phyloP scores from a whole-genome alignment of 2,888 invertebrate genomes.

The Acleris holmiana region DNA sequence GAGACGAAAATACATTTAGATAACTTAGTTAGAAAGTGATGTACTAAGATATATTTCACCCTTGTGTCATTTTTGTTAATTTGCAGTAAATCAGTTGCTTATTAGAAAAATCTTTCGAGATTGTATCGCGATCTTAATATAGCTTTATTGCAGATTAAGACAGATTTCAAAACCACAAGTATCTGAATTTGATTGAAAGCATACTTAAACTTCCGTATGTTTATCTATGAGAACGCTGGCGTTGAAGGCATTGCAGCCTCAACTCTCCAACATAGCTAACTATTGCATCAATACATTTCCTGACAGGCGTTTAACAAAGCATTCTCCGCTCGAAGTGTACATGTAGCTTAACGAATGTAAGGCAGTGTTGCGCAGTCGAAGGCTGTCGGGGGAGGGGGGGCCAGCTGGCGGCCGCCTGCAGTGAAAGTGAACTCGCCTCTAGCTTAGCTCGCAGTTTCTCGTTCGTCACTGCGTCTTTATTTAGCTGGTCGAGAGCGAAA shows the following conservation, averaged over 20 bases:
- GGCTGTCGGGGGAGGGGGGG: constrained; percentile 50
- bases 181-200: no score
- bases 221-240: background rate
- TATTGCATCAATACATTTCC: constrained; percentile 37
- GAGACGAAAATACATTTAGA: no score
- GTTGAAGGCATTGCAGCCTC: background rate
- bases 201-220: background rate
- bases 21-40: no score
- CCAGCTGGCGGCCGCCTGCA: constrained; percentile 80
- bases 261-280: constrained; percentile 15
- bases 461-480: background rate
- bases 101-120: no score
- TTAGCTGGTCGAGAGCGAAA: background rate
- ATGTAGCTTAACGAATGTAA: constrained; percentile 58
- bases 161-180: no score
- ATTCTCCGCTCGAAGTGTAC: constrained; percentile 31
- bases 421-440: constrained; percentile 77
- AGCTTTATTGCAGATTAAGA: no score
- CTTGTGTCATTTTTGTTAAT: no score
- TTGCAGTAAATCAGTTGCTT: no score
- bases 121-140: no score
- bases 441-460: constrained; percentile 46
- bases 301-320: constrained; percentile 35
- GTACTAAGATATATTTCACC: no score
- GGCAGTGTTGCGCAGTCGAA: constrained; percentile 70